phyloP scores from a whole-genome alignment of 2,113 vertebrate genomes.

The Irena cyanogastra region DNA sequence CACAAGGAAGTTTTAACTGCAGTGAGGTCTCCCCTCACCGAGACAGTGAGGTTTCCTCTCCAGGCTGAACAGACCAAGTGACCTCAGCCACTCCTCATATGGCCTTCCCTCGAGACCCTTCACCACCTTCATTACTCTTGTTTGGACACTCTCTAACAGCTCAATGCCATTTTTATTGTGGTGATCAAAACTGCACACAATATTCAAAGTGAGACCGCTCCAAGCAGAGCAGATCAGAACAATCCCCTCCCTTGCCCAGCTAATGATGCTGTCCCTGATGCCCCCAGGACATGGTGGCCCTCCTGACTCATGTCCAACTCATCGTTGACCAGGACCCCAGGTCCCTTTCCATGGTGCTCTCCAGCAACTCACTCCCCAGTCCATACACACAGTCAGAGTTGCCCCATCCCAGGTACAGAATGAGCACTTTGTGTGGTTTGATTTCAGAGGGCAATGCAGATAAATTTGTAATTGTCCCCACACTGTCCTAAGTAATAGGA shows the following conservation, averaged over 20 bases:
- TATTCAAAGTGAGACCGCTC: background rate
- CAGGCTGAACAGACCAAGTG: background rate
- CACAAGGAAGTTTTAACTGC: background rate
- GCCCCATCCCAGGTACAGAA: background rate
- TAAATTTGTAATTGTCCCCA: background rate
- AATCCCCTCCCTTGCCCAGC: accelerated
- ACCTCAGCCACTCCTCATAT: background rate
- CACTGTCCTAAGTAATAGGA: background rate
- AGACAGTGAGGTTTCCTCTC: background rate
- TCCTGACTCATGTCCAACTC: background rate
- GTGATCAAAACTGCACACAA: background rate
- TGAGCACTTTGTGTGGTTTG: background rate
- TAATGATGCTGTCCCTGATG: accelerated
- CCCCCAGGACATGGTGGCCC: accelerated
- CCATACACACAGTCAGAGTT: background rate
- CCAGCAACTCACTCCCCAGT: background rate
- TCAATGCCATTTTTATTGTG: no score
- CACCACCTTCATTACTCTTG: no score
- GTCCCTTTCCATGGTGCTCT: accelerated
- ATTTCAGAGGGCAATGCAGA: background rate
- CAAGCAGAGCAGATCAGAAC: background rate
- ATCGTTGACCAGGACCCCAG: accelerated
- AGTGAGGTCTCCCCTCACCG: background rate
- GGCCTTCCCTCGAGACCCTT: background rate
- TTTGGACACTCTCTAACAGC: background rate